Conservation (phyloP, 1,140 invertebrate species). For the Chironomus tepperi region DNA sequence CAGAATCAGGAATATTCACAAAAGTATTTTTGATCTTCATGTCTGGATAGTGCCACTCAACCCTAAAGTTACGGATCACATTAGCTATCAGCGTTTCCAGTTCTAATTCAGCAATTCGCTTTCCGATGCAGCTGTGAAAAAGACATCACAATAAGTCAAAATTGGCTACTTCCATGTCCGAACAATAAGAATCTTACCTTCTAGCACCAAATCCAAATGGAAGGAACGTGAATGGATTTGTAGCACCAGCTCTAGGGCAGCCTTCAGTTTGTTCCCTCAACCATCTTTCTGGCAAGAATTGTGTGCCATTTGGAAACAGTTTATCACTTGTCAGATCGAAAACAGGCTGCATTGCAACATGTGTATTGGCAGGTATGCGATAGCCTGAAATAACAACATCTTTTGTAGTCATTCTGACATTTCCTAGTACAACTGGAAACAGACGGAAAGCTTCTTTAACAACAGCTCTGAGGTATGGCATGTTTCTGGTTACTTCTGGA, state of each 20-base stretch:
- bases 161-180: too few species aligned
- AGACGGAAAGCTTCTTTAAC: slow-evolving; percentile 52
- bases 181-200: too few species aligned
- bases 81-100: too few species aligned
- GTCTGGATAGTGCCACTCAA: too few species aligned
- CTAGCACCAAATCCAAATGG: slow-evolving; percentile 51
- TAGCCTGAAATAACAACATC: slow-evolving; percentile 49
- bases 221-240: slow-evolving; percentile 47
- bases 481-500: slow-evolving; percentile 43
- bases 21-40: too few species aligned
- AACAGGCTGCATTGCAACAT: neutral
- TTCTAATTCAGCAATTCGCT: too few species aligned
- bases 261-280: slow-evolving; percentile 6
- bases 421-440: slow-evolving; percentile 43
- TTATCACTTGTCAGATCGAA: slow-evolving; percentile 35
- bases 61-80: too few species aligned
- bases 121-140: too few species aligned
- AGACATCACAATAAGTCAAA: too few species aligned
- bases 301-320: slow-evolving; percentile 43
- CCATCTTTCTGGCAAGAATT: slow-evolving; percentile 43
- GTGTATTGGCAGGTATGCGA: slow-evolving; percentile 41
- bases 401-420: slow-evolving; percentile 40
- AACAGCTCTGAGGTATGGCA: slow-evolving; percentile 54
- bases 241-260: slow-evolving; percentile 39
- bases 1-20: too few species aligned